Percentiles rank a stretch among this genome's conserved stretches.
These are phyloP conservation scores for Linyphia triangularis DNA, from an alignment of 2,888 invertebrate genomes.

Conservation along the genomic window DNA sequence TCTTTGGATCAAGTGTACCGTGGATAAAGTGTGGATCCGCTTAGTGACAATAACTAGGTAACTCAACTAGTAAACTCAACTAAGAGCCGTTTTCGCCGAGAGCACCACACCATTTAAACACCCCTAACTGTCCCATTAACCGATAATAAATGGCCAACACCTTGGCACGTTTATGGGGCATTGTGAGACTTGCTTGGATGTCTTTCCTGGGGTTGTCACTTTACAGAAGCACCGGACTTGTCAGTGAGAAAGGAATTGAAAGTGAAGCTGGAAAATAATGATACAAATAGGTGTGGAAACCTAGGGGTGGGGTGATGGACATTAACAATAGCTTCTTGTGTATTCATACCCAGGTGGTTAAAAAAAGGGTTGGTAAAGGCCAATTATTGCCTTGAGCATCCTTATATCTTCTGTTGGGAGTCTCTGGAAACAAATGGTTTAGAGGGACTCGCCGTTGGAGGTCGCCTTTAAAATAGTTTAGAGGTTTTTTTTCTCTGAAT, in stretches of 20 bases:
- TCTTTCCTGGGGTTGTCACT: not conserved
- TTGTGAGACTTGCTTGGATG: not conserved
- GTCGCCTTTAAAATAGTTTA: not conserved
- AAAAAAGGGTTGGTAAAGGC: not conserved
- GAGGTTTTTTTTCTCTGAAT: too few species aligned
- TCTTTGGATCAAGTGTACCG: too few species aligned
- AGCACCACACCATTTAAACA: conserved; percentile 25
- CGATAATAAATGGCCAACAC: conserved; percentile 29
- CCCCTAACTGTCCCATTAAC: conserved; percentile 56
- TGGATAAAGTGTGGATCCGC: too few species aligned
- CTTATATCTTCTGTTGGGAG: not conserved
- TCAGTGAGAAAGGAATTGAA: not conserved
- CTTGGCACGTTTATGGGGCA: conserved; percentile 9
- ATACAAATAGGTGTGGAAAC: conserved; percentile 13
- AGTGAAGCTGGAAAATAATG: not conserved
- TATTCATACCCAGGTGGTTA: conserved; percentile 1
- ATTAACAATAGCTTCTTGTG: not conserved
- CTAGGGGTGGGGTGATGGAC: not conserved
- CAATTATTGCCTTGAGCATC: conserved; percentile 11
- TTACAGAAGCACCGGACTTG: not conserved
- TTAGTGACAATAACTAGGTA: too few species aligned
- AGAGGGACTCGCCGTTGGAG: not conserved
- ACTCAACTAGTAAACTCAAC: too few species aligned
- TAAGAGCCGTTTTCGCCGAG: conserved; percentile 23
- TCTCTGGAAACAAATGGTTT: not conserved